These are phyloP conservation scores for Huso huso DNA, from an alignment of 2,797 vertebrate genomes.

Conservation along the genomic window DNA sequence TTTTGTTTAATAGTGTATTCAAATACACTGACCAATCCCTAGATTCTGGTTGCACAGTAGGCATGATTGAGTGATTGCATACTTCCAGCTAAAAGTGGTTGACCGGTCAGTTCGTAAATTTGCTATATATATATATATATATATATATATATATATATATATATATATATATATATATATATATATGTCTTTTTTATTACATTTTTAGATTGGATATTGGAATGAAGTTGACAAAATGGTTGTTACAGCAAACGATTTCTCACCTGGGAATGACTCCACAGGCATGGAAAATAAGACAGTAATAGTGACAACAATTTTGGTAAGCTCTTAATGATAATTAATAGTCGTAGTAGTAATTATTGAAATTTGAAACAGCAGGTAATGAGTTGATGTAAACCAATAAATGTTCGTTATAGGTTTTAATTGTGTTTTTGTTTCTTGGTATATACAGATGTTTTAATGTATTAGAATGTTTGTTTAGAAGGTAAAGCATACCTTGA, in stretches of 20 bases:
- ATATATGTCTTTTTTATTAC: conserved; percentile 2
- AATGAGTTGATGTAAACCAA: too few relatives aligned
- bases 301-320: conserved; percentile 96
- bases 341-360: not conserved
- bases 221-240: conserved; percentile 98
- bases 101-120: too few relatives aligned
- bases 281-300: conserved; percentile 98
- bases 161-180: too few relatives aligned
- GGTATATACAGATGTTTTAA: not conserved
- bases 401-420: not conserved
- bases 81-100: not conserved
- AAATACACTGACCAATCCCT: too few relatives aligned
- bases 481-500: too few relatives aligned
- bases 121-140: too few relatives aligned
- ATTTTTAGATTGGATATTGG: conserved; percentile 92
- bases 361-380: not conserved
- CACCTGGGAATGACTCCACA: conserved; percentile 81
- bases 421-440: not conserved
- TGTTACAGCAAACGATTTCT: conserved; percentile 84
- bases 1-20: too few relatives aligned
- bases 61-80: not conserved
- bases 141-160: too few relatives aligned
- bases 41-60: not conserved
- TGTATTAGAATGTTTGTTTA: not conserved
- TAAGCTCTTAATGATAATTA: conserved; percentile 42